phyloP scores from a whole-genome alignment of 2,113 vertebrate species.

The Mormoops blainvillei region DNA sequence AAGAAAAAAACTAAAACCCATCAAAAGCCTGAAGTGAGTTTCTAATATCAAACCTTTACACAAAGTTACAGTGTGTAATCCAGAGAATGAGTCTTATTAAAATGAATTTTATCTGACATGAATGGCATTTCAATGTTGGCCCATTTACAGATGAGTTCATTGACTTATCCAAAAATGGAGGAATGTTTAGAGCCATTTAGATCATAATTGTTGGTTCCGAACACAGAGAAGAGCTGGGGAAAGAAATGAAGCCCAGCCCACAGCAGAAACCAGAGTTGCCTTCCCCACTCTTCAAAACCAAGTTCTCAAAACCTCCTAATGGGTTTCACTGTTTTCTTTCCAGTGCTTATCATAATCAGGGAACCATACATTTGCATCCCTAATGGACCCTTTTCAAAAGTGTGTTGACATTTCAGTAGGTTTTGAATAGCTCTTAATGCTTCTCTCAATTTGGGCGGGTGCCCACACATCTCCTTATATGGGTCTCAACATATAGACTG shows the following conservation, averaged over 20 bases:
- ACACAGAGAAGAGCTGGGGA: background rate
- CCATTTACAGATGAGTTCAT: conserved; percentile 46
- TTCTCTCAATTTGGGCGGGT: conserved; percentile 58
- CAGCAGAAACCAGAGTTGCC: conserved; percentile 56
- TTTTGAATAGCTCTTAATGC: conserved; percentile 66
- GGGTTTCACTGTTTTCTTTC: conserved; percentile 77
- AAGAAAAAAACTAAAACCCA: background rate
- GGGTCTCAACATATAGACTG: conserved; percentile 45
- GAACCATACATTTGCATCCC: conserved; percentile 72
- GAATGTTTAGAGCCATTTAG: conserved; percentile 24
- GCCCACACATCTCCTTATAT: conserved; percentile 65
- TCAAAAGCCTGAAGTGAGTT: conserved; percentile 28
- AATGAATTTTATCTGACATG: conserved; percentile 32
- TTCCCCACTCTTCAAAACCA: conserved; percentile 18
- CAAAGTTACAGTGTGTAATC: background rate
- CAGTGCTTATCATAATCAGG: conserved; percentile 70
- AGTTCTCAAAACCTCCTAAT: conserved; percentile 67
- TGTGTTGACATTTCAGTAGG: conserved; percentile 71
- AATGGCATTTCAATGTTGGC: conserved; percentile 40
- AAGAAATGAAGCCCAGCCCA: background rate
- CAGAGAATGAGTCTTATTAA: conserved; percentile 52
- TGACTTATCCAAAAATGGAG: conserved; percentile 48
- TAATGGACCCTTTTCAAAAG: conserved; percentile 71
- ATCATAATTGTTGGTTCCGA: background rate
- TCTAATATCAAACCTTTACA: background rate